Evolutionary conservation across 2,888 invertebrate species (phyloP).

Genomic region (Ophion costatus): DNA sequence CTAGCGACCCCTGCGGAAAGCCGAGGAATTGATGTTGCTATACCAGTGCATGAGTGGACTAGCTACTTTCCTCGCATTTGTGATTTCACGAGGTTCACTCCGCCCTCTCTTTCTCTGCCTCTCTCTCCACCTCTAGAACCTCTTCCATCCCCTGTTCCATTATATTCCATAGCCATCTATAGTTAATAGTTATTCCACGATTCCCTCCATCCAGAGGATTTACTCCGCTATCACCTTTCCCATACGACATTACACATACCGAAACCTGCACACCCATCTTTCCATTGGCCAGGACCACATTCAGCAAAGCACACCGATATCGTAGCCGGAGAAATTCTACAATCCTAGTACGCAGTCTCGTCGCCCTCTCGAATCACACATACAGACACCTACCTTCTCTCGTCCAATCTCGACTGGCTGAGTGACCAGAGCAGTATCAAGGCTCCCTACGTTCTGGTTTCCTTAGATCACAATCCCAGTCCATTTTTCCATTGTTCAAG

Average conservation of each 20-base stretch:
- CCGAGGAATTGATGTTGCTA: conserved; percentile 64
- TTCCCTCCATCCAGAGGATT: conserved; percentile 33
- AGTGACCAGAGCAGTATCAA: background rate
- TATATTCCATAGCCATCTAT: conserved; percentile 57
- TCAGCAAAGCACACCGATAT: conserved; percentile 12
- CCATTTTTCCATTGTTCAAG: conserved; percentile 7
- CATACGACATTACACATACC: conserved; percentile 11
- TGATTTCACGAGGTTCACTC: conserved; percentile 46
- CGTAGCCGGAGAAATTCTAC: conserved; percentile 13
- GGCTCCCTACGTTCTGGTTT: conserved; percentile 1
- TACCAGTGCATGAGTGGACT: conserved; percentile 27
- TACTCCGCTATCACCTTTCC: conserved; percentile 20
- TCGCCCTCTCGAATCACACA: conserved; percentile 13
- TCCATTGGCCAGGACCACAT: conserved; percentile 2
- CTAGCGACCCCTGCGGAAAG: conserved; percentile 74
- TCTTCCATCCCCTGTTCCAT: conserved; percentile 57
- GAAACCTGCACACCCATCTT: background rate
- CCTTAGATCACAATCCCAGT: background rate
- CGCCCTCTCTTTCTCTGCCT: conserved; percentile 31
- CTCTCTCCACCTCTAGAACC: conserved; percentile 41
- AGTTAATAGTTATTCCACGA: conserved; percentile 34
- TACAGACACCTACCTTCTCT: conserved; percentile 25
- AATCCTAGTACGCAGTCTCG: conserved; percentile 19
- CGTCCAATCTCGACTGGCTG: conserved; percentile 4
- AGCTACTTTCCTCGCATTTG: conserved; percentile 56